These are phyloP conservation scores for Drosophila fungiperda DNA, from an alignment of 2,888 invertebrate genomes.

Conservation along the genomic window DNA sequence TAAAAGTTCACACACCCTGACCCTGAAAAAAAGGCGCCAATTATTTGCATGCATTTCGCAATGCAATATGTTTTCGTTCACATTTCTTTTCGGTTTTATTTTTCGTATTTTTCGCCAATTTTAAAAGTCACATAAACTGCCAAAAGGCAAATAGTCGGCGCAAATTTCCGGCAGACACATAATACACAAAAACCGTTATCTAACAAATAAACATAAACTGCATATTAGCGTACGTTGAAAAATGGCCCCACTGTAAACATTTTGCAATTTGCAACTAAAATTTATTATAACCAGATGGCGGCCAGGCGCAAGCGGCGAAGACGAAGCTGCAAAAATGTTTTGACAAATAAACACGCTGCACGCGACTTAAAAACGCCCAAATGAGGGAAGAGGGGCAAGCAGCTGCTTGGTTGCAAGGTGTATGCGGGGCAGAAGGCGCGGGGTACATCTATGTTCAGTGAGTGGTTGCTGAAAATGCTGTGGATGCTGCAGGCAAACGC, in stretches of 20 bases:
- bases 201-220: constrained; percentile 68
- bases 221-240: constrained; percentile 61
- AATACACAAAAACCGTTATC: constrained; percentile 53
- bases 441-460: constrained; percentile 14
- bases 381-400: background rate
- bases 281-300: constrained; percentile 78
- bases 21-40: constrained; percentile 61
- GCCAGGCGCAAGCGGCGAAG: constrained; percentile 45
- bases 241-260: constrained; percentile 65
- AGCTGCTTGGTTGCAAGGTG: background rate
- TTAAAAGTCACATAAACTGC: constrained; percentile 44
- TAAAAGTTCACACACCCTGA: constrained; percentile 59
- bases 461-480: constrained; percentile 43
- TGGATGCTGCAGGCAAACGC: constrained; percentile 45
- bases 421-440: background rate
- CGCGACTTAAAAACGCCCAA: constrained; percentile 59
- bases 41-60: constrained; percentile 57
- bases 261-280: constrained; percentile 69
- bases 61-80: constrained; percentile 16
- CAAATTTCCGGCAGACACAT: constrained; percentile 68
- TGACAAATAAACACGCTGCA: constrained; percentile 80
- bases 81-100: background rate
- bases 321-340: constrained; percentile 66
- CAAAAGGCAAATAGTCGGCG: constrained; percentile 50
- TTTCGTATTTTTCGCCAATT: constrained; percentile 28